Base-by-base conservation (phyloP, 2,113 vertebrate genomes). In the Pygoscelis adeliae region DNA sequence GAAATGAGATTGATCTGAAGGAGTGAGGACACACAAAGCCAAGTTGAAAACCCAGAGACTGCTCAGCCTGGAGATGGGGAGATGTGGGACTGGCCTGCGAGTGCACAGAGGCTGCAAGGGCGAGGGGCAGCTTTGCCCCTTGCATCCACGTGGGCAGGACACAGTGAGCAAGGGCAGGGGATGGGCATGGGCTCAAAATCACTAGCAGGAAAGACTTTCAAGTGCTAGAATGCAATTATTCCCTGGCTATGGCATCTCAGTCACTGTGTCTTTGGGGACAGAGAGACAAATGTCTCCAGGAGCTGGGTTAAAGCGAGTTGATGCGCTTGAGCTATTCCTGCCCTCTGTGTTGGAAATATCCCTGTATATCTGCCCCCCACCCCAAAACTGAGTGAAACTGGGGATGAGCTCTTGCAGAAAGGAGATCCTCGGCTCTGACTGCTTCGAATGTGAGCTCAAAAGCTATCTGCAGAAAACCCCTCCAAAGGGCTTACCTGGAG, bases 111-210 rank as follows among this genome's bases (percentile, higher is more conserved):
- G n/a, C 83, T 83, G 46, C 23, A 10, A 21, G 40, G 18, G 29
- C 1, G 1, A 82, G 56, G 53, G 50, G 8, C 46, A 50, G 38
- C 58, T 84, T 72, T 53, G 44, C 52, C 15, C 30, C 16, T 29
- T 20, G 32, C 22, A 8, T 29, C 40, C 36, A 4, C 0, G 3
- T 21, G 47, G 34, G 67, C 29, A 49, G 50, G 34, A 62, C 19
- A 2, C 0, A 0, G 42, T 3, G 10, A 58, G 49, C 0, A 9
- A 21, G 47, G 83, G n/a, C n/a, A 38, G 30, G 63, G 22, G 29
- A 4, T 30, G 52, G 36, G 18, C 67, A 65, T 0, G 0, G 29
- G 23, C 14, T 63, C 44, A 50, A 14, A 44, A 38, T 6, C 23
- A 26, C 9, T n/a, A 30, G 4, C 32, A 71, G 53, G 40, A 63